Percentiles rank a stretch among this genome's conserved stretches.
These are phyloP conservation scores for Teleogryllus oceanicus DNA, from an alignment of 2,888 invertebrate genomes.

Conservation along the genomic window DNA sequence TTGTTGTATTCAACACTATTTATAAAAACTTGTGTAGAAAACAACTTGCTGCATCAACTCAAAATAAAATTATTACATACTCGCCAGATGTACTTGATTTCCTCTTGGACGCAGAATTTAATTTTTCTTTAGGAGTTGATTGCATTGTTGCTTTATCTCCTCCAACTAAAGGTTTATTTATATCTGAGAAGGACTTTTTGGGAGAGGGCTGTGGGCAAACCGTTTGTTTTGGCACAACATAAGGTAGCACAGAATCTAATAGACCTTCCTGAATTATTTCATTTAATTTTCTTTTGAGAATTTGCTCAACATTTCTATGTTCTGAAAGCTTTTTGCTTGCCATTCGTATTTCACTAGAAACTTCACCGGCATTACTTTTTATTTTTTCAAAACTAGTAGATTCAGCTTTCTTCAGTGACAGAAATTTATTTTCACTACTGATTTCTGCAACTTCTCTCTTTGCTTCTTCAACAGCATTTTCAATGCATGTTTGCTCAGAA, in stretches of 20 bases:
- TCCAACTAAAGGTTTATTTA: constrained; percentile 26
- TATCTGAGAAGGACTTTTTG: constrained; percentile 27
- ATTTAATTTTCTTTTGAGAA: constrained; percentile 49
- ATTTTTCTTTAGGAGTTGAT: constrained; percentile 23
- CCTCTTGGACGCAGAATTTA: constrained; percentile 23
- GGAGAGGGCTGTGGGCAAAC: neutral
- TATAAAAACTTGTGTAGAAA: too few relatives aligned
- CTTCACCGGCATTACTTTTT: neutral
- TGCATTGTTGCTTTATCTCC: neutral
- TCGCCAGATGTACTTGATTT: constrained; percentile 30
- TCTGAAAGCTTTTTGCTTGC: neutral
- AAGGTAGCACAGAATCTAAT: constrained; percentile 76
- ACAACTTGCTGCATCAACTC: too few relatives aligned
- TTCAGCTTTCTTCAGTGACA: neutral
- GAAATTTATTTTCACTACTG: neutral
- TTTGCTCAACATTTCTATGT: constrained; percentile 26
- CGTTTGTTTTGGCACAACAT: constrained; percentile 59
- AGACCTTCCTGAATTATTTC: constrained; percentile 77
- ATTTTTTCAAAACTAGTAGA: constrained; percentile 21
- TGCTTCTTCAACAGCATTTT: neutral
- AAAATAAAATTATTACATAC: neutral
- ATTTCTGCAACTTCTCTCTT: constrained; percentile 12
- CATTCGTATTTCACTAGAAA: neutral
- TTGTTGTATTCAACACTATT: too few relatives aligned
- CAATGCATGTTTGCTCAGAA: neutral